Base-by-base conservation (phyloP, 2,113 vertebrate species). In the Hyperoodon ampullatus region DNA sequence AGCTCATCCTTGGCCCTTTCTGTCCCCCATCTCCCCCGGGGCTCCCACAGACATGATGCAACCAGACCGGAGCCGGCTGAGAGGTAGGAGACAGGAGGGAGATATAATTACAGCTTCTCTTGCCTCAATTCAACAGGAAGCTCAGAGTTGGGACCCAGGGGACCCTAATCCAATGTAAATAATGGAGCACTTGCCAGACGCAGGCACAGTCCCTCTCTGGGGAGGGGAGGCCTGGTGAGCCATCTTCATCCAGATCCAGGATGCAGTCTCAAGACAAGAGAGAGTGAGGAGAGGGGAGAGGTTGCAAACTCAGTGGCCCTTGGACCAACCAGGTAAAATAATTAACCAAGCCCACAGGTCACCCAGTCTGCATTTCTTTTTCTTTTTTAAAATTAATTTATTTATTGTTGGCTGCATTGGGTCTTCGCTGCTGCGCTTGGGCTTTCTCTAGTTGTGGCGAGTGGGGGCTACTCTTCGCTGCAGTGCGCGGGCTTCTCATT, bases 21-120 rank as follows among this genome's bases (percentile, higher is more conserved):
- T 72, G 88, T 70, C 84, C 81, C 83, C 77, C 14, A 1, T 70
- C 11, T 97, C 96, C 97, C 98, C 35, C 0, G 92, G 95, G 98
- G 93, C 74, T 94, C 86, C 96, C 83, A 83, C 74, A 98, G 97
- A 98, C 97, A 93, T 97, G 97, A 98, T 94, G 97, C 95, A 97
- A 98, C 72, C 92, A n/a, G 47, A 35, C 96, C 16, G 28, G 97
- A 96, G 93, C 61, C 53, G 0, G 71, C 91, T 58, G 33, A 87
- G 98, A 95, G 93, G 82, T 89, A 68, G 91, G 95, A 81, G 88
- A 96, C 88, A 75, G 70, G 53, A 93, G 68, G 1, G 88, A 94
- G 96, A 96, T 97, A 89, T 94, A 98, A 98, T 98, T 98, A 96
- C 95, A 98, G 96, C 47, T 0, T 2, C 33, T 83, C 16, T 50